Base-by-base conservation (phyloP, 1,140 invertebrate species). In the Eumaeus atala region DNA sequence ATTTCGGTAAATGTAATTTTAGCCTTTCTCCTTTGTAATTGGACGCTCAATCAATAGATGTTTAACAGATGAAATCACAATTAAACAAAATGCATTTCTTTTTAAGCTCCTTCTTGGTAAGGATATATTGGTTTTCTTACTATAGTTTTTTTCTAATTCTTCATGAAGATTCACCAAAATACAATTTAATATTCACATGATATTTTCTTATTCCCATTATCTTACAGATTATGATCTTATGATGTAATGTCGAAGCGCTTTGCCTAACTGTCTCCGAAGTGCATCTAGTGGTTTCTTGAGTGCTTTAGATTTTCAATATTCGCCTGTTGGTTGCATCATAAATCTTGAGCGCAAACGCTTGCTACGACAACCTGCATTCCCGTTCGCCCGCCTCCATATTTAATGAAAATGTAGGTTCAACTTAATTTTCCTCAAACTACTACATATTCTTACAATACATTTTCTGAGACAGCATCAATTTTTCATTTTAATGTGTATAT, bases 281-380 rank as follows among this genome's bases (percentile, higher is more conserved):
- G 72, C 63, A 80, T 74, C 67, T 69, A 72, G 79, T 62, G 75
- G 79, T 77, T 80, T 73, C 72, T 64, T 63, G 75, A 78, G 67
- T 73, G 69, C 65, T 76, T 64, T 74, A 72, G 67, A 79, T 81
- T 81, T 84, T 81, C 80, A 84, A 84, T 84, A 84, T 84, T 79
- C 76, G 80, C 76, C 68, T 81, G 74, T 78, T 77, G 77, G 76
- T 67, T 66, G 70, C 66, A 76, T 75, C 77, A 80, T 84, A 84
- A 84, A 84, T 84, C 80, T 81, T 75, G 67, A 65, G 69, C 67
- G 69, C 68, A 75, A 74, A 72, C 74, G 64, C 64, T 76, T 72
- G 64, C 71, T 68, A 60, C 74, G 79, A 83, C 79, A 77, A 81
- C 76, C 75, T 83, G 79, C 77, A 80, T 77, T 76, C 77, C 66